Base-by-base conservation (phyloP, 2,797 vertebrate species). In the Scomberomorus guttatus region DNA sequence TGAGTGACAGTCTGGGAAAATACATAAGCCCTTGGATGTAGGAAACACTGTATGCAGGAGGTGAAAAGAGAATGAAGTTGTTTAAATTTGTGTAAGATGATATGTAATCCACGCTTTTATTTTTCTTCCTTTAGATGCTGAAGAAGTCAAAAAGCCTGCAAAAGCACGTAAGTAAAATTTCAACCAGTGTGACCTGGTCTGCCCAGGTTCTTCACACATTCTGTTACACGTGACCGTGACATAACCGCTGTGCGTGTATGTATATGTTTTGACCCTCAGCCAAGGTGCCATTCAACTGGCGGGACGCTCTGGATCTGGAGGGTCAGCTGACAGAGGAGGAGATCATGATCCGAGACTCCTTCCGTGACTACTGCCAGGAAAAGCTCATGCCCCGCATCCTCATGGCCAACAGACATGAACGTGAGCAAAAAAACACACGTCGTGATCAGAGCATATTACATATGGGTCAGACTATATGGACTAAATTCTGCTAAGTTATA, bases 321-420 rank as follows among this genome's bases (percentile, higher is more conserved):
- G 90, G 93, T 25, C 96, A 94, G 86, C 93, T 98, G 84, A 96
- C 96, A 0, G 94, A 96, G n/a, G 97, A 98, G n/a, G 97, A 98
- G 92, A 90, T 95, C 75, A 96, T 97, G 95, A 97, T 97, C 87
- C 90, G 97, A 34, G 96, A 97, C 91, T 95, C 95, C 18, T 96
- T 97, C 77, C 95, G 94, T 1, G 92, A 94, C 69, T 98, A 97
- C 93, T 98, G 97, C 87, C 97, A 97, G 88, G 96, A 97, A 56
- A 96, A 95, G 60, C 95, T 98, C 79, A 97, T 97, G 96, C 96
- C 97, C 8, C 95, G 96, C 3, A 92, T 98, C 77, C 87, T 98
- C 64, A 90, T 96, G 95, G 97, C 96, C 66, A 97, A 98, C 89
- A 96, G 97, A 54, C 93, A 97, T 8, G 96, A 97, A 95, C 94